Percentiles rank a stretch among this genome's conserved stretches.
These are phyloP conservation scores for Holacanthus passer DNA, from an alignment of 2,113 vertebrate genomes.

Conservation along the genomic window DNA sequence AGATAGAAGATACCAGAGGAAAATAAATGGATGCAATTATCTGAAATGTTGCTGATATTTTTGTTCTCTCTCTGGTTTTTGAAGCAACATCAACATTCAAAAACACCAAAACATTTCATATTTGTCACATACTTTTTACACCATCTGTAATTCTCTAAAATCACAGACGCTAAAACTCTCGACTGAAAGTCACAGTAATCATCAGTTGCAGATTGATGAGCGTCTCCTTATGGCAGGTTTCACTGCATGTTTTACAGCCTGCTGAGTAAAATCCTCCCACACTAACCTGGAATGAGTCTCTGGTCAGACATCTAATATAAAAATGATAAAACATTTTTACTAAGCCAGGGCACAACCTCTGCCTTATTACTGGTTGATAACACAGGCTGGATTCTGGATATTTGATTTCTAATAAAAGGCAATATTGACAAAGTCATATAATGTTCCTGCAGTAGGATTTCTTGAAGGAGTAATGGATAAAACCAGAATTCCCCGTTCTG, in stretches of 20 bases:
- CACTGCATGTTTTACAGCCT: slow-evolving; percentile 10
- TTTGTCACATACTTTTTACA: background rate
- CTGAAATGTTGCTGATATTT: background rate
- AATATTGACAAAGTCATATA: slow-evolving; percentile 28
- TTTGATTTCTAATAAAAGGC: slow-evolving; percentile 42
- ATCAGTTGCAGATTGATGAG: slow-evolving; percentile 2
- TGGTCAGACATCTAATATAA: slow-evolving; percentile 28
- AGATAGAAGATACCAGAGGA: background rate
- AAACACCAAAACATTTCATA: background rate
- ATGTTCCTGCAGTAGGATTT: slow-evolving; percentile 7
- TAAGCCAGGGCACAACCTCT: slow-evolving; percentile 14
- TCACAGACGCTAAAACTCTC: background rate
- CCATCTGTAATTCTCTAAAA: no score
- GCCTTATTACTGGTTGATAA: slow-evolving; percentile 27
- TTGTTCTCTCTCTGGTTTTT: background rate
- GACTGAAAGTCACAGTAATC: background rate
- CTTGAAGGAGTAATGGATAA: slow-evolving; percentile 16
- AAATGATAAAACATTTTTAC: slow-evolving; percentile 43
- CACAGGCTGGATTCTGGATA: slow-evolving; percentile 13
- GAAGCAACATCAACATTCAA: background rate
- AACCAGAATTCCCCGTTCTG: background rate
- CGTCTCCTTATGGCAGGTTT: background rate
- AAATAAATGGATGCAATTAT: background rate
- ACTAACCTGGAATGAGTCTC: slow-evolving; percentile 20
- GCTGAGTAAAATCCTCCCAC: slow-evolving; percentile 13